A percentile compares a stretch with the other conserved stretches of the same genome.
Evolutionary conservation across 2,113 vertebrate species (phyloP).

Genomic region (Mellivora capensis): DNA sequence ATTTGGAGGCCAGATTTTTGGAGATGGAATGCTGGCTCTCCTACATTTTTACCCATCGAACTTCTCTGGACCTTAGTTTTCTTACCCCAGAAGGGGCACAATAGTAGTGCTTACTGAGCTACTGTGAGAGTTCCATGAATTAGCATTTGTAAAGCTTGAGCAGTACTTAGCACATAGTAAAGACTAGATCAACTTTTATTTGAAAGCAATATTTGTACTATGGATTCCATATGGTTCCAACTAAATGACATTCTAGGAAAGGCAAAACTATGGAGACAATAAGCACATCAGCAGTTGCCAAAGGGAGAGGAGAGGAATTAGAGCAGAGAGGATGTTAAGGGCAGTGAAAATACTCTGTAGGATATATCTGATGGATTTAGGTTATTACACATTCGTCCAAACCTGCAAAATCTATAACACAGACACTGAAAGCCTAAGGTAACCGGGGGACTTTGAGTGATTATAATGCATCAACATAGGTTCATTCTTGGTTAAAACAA

Average conservation of each 20-base stretch:
- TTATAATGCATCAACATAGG: neutral
- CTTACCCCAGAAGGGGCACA: neutral
- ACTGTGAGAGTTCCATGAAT: neutral
- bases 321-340: neutral
- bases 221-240: neutral
- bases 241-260: neutral
- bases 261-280: neutral
- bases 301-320: neutral
- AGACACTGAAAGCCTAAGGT: neutral
- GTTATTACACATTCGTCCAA: neutral
- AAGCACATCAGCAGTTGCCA: neutral
- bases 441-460: neutral
- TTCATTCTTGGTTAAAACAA: neutral
- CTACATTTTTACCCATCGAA: neutral
- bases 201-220: neutral
- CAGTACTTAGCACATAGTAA: neutral
- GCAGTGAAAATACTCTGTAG: neutral
- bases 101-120: neutral
- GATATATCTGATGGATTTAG: neutral
- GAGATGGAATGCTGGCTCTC: neutral
- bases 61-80: neutral
- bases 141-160: neutral
- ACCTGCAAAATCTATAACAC: neutral
- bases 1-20: neutral
- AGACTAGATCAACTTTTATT: neutral